Base-by-base conservation (phyloP, 2,797 vertebrate species). In the Mycteria americana region DNA sequence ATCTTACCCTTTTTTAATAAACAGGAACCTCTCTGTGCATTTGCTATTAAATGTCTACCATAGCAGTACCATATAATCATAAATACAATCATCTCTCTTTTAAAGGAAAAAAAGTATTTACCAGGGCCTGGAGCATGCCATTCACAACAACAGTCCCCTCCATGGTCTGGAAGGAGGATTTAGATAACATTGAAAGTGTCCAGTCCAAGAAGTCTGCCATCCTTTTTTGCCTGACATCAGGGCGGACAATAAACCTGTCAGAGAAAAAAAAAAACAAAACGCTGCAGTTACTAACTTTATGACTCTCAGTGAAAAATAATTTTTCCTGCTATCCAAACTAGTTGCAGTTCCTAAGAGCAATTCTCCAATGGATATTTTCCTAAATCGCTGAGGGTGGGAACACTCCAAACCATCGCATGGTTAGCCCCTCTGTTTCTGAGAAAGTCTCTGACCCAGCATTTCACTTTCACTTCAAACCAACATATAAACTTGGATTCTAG, bases 121-220 rank as follows among this genome's bases (percentile, higher is more conserved):
- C 99, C 99, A 99, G 97, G 72, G 99, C 98, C 97, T 99, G 99
- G 80, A 99, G 98, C 92, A 97, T 98, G 83, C 99, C 99, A 10
- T 99, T 99, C 90, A 99, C 97, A 68, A 98, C 88, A 57, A 98
- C 97, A 37, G 98, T 98, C 19, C 98, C 99, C 35, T 97, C 98
- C 77, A 99, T 94, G 82, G 98, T 99, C 83, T 98, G 95, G 93
- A 98, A 98, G 78, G 97, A 98, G 50, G 98, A 98, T 79, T 97
- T 97, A 57, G 99, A 98, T 93, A 99, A 93, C 21, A 98, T 98
- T 48, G 98, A 96, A 86, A 99, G 98, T 88, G 97, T 98, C 99
- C 99, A 99, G 97, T 99, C 99, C 97, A 99, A 95, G 95, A 99
- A 99, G 81, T 98, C 98, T n/a, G 98, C 98, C 63, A 99, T 98